phyloP scores from a whole-genome alignment of 2,797 vertebrate species.

The Falco rusticolus region DNA sequence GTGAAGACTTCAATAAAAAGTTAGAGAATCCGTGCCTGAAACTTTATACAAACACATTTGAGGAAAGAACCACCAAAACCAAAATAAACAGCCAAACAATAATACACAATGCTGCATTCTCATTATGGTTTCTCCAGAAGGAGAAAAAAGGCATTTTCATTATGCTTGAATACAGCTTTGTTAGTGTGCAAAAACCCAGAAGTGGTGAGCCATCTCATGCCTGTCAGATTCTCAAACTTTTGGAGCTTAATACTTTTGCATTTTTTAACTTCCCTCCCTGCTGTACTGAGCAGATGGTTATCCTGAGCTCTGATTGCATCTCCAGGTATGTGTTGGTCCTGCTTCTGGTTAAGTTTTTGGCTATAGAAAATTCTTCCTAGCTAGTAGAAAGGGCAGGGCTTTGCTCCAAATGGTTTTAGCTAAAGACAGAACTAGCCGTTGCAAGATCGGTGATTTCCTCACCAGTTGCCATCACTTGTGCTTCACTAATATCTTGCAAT shows the following conservation, averaged over 20 bases:
- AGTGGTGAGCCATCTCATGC: accelerated
- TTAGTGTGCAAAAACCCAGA: neutral
- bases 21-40: neutral
- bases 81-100: neutral
- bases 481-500: neutral
- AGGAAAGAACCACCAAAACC: neutral
- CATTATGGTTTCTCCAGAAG: neutral
- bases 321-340: neutral
- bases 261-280: neutral
- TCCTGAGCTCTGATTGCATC: too few species aligned
- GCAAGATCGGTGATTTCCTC: neutral
- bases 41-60: conserved; percentile 35
- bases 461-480: neutral
- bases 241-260: neutral
- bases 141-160: neutral
- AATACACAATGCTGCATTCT: neutral
- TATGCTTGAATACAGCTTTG: neutral
- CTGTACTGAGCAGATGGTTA: neutral
- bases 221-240: neutral
- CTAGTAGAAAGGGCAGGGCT: neutral
- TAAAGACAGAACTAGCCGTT: neutral
- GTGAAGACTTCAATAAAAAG: conserved; percentile 26
- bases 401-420: neutral
- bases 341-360: neutral
- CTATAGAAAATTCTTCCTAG: neutral